phyloP scores from a whole-genome alignment of 2,888 invertebrate species.

The Ichneumoninae sp. region DNA sequence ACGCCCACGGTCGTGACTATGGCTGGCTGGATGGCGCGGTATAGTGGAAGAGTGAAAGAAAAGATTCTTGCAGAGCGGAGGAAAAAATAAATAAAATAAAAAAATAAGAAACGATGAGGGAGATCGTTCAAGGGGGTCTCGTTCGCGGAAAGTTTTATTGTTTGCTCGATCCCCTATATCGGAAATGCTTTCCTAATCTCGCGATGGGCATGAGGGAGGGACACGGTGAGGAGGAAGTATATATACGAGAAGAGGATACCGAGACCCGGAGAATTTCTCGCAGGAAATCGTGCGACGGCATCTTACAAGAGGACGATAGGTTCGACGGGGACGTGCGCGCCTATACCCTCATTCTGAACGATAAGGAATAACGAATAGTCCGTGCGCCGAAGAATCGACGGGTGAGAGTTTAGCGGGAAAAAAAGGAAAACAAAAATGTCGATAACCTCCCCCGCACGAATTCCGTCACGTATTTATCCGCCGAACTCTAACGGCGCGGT shows the following conservation, averaged over 20 bases:
- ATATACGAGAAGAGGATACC: slow-evolving; percentile 45
- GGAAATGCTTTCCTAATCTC: slow-evolving; percentile 65
- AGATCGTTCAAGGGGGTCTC: slow-evolving; percentile 46
- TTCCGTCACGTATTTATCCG: slow-evolving; percentile 62
- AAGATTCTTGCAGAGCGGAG: slow-evolving; percentile 16
- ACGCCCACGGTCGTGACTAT: background rate
- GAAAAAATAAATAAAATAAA: background rate
- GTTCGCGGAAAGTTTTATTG: slow-evolving; percentile 57
- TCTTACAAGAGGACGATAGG: slow-evolving; percentile 63
- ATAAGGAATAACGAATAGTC: slow-evolving; percentile 67
- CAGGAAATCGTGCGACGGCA: slow-evolving; percentile 64
- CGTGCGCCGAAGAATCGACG: slow-evolving; percentile 63
- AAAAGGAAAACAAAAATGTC: slow-evolving; percentile 58
- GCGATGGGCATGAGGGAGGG: slow-evolving; percentile 41
- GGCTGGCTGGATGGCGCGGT: background rate
- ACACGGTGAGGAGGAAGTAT: slow-evolving; percentile 8
- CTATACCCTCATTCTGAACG: slow-evolving; percentile 52
- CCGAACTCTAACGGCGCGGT: slow-evolving; percentile 45
- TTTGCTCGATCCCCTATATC: slow-evolving; percentile 65
- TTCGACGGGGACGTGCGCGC: slow-evolving; percentile 58
- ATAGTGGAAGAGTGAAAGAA: background rate
- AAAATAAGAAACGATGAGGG: slow-evolving; percentile 50
- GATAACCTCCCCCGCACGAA: slow-evolving; percentile 58
- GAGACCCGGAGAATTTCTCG: slow-evolving; percentile 57
- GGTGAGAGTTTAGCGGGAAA: slow-evolving; percentile 55